Base-by-base conservation (phyloP, 2,888 invertebrate species). In the Aspidiotus rigidus region DNA sequence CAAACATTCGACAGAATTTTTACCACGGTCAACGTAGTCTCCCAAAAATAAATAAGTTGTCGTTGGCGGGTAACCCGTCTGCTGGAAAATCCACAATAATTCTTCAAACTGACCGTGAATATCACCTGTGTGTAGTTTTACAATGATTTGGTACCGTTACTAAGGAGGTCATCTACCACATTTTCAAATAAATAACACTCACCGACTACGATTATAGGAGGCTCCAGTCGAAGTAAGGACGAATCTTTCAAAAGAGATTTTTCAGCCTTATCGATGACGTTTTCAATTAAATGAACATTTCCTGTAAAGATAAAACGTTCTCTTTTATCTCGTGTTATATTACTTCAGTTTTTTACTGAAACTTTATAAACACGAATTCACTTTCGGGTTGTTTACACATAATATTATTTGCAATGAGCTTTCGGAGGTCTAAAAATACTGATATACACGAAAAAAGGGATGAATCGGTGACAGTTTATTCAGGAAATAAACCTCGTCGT, bases 71-170 rank as follows among this genome's bases (percentile, higher is more conserved):
- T 78, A 81, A 9, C 82, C 82, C 73, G 79, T 77, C 59, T 77
- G 77, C 70, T 81, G 80, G 75, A 82, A 81, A 71, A 81, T 79
- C 57, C 80, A 74, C 8, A 82, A 75, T 40, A 82, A 77, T 73
- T 82, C 82, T 69, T 79, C 78, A 74, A 77, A 82, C 75, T 82
- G 82, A 15, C 82, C 79, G 73, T 79, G 82, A 40, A 82, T 81
- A 73, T 82, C 82, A 8, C 82, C 82, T 70, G 79, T 49, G 28
- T 5, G 28, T 28, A 28, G 5, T 28, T 28, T 28, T 28, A 28
- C 5, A 28, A 28, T 5, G 28, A 5, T 28, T 28, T 28, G 28
- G 5, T 28, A 28, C 28, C 1, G 1, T 28, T 28, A 28, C 28
- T 1, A 28, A 28, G 28, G 28, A 28, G 28, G 28, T 28, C 28